Conservation (phyloP, 1,140 invertebrate species). For the Aphis craccivora region DNA sequence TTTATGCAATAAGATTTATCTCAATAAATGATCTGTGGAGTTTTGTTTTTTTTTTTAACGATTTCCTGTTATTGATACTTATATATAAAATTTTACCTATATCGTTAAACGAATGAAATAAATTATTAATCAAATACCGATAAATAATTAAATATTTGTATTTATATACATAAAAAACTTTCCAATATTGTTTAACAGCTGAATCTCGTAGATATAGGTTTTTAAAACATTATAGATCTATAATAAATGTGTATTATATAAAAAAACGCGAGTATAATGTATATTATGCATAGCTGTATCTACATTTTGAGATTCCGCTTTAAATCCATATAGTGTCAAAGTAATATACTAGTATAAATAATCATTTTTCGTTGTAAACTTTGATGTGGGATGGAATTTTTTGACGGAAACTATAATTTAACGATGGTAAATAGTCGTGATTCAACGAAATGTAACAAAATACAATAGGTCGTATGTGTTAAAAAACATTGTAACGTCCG, state of each 20-base stretch:
- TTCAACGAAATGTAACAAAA: neutral
- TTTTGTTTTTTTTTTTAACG: neutral
- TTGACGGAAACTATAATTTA: neutral
- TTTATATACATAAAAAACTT: neutral
- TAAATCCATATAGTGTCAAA: neutral
- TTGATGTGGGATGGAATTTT: neutral
- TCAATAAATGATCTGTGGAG: neutral
- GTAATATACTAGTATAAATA: neutral
- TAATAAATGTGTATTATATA: neutral
- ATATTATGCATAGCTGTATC: neutral
- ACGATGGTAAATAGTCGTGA: neutral
- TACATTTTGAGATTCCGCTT: neutral
- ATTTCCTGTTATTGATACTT: conserved; percentile 5
- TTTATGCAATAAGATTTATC: neutral
- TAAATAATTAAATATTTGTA: neutral
- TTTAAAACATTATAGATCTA: neutral
- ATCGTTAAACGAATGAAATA: neutral
- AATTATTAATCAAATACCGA: neutral
- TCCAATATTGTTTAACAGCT: neutral
- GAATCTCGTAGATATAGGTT: neutral
- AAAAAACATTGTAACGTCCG: neutral
- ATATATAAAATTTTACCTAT: neutral
- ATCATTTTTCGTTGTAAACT: neutral
- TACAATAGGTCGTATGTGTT: too few relatives aligned
- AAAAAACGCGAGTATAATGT: neutral